These are phyloP conservation scores for Diplazon laetatorius DNA, from an alignment of 2,888 invertebrate genomes.

Conservation along the genomic window DNA sequence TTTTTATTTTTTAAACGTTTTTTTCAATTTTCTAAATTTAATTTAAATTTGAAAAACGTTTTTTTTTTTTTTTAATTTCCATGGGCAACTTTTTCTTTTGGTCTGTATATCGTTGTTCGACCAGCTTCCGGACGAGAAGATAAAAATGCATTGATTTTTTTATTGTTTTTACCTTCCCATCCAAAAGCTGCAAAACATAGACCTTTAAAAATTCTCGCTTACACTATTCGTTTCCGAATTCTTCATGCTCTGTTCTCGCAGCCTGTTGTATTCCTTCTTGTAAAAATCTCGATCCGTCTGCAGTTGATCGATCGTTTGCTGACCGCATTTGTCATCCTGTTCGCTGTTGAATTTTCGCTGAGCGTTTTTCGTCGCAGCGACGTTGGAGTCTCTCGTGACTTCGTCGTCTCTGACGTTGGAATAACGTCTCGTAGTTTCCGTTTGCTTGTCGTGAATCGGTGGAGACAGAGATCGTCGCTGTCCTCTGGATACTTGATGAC, in stretches of 20 bases:
- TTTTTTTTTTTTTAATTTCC: too few relatives aligned
- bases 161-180: too few relatives aligned
- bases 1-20: too few relatives aligned
- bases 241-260: constrained; percentile 80
- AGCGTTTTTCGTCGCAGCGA: constrained; percentile 33
- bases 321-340: too few relatives aligned
- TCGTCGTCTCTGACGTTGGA: constrained; percentile 53
- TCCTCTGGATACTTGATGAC: constrained; percentile 54
- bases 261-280: constrained; percentile 82
- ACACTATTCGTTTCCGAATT: constrained; percentile 77
- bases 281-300: constrained; percentile 84
- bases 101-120: too few relatives aligned
- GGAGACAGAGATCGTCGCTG: constrained; percentile 61
- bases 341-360: constrained; percentile 61
- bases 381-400: constrained; percentile 64
- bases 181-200: too few relatives aligned
- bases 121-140: too few relatives aligned
- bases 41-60: too few relatives aligned
- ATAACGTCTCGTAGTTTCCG: constrained; percentile 40
- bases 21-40: too few relatives aligned
- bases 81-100: too few relatives aligned
- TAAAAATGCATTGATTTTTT: too few relatives aligned
- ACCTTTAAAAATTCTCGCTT: constrained; percentile 57
- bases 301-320: constrained; percentile 77
- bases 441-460: constrained; percentile 55